Conservation (phyloP, 2,113 vertebrate species). For the Ovibos moschatus region DNA sequence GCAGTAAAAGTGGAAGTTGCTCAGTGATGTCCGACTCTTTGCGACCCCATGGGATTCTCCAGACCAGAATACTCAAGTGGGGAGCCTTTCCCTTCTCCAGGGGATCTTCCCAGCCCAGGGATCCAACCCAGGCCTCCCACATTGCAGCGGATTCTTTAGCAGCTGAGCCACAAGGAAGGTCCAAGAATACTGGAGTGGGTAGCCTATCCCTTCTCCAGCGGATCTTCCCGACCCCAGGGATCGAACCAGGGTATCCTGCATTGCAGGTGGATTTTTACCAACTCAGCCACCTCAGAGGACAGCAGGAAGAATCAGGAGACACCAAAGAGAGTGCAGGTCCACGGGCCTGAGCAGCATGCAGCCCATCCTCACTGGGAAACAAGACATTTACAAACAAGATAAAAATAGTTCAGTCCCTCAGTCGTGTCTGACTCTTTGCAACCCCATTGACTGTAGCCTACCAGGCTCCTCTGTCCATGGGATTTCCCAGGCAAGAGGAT, state of each 20-base stretch:
- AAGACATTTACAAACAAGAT: conserved; percentile 25
- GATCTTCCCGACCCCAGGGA: not conserved
- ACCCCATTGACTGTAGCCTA: not conserved
- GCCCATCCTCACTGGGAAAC: not conserved
- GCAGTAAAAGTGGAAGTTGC: not conserved
- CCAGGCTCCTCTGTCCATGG: not conserved
- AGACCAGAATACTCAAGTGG: not conserved
- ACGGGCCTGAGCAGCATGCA: not conserved
- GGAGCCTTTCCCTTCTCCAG: not conserved
- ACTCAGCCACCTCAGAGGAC: not conserved
- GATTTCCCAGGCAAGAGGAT: not conserved
- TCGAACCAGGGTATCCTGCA: not conserved
- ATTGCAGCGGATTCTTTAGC: not conserved
- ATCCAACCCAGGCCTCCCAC: not conserved
- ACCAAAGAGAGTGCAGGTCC: not conserved
- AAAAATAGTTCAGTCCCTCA: not conserved
- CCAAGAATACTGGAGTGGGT: not conserved
- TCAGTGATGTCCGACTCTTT: not conserved
- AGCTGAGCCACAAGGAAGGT: not conserved
- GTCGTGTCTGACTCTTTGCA: not conserved
- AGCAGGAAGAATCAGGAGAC: not conserved
- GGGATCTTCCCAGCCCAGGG: not conserved
- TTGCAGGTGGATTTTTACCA: not conserved
- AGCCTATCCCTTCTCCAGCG: not conserved
- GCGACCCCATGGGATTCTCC: not conserved